Base-by-base conservation (phyloP, 2,113 vertebrate genomes). In the Dipodomys spectabilis region DNA sequence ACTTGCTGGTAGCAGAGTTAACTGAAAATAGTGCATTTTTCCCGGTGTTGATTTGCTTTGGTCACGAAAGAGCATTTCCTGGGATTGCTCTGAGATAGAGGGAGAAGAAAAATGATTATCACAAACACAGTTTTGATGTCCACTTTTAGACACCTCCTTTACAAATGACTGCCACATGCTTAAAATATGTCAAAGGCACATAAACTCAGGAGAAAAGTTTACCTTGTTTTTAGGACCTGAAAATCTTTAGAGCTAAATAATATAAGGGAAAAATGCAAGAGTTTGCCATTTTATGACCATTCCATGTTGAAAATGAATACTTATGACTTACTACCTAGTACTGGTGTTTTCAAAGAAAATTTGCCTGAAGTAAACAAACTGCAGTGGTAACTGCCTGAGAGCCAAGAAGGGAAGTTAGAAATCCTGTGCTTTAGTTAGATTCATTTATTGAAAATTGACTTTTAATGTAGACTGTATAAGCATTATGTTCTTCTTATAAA, bases 31-130 rank as follows among this genome's bases (percentile, higher is more conserved):
- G 53, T 87, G 64, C 45, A 71, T 93, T 73, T 95, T 89, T 92
- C 53, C n/a, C 86, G 53, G 44, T 65, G 67, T n/a, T 94, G 89
- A 96, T 92, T 96, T 96, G 82, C 88, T 96, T 96, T 96, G 95
- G 84, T 86, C 87, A 64, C 45, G 53, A 92, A 84, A 45, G 16
- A 90, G 74, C 88, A 90, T 96, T 95, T 91, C 62, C 62, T 92
- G 64, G 92, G 88, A 92, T 86, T 93, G 39, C 72, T 68, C 67
- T 45, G 23, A 53, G 96, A 88, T 62, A 96, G 92, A 64, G 82
- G 68, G 68, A 89, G 86, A 69, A 97, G 67, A 82, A 92, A 97
- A 97, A 88, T 81, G 96, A 95, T 95, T 85, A 96, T 92, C 10
- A 27, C 32, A 90, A 95, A 86, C 60, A 25, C 16, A 15, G 93